Evolutionary conservation across 2,797 vertebrate species (phyloP), one percentile per base, ranked within the genome.

Genomic region (Tauraco hartlaubi): DNA sequence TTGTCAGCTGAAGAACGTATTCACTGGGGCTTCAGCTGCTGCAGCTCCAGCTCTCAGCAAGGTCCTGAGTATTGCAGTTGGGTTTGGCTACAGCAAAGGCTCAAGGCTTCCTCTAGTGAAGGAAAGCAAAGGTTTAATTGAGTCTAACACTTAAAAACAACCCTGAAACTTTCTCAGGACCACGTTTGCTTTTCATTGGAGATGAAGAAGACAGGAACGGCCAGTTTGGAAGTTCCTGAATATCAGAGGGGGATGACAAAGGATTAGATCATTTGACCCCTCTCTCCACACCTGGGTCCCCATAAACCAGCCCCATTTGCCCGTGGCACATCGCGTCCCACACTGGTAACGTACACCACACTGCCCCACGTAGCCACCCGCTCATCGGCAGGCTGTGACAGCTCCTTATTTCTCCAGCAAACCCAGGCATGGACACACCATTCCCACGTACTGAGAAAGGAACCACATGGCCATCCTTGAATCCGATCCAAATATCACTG

Each of bases 341-440:
- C 3, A 0, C 16, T 1, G 0, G 35, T 35, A 12, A 31, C 9
- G 1, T 26, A 9, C 5, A 3, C 20, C 15, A 5, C 3, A 1
- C 48, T 8, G 62, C 41, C 41, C 11, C 4, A 1, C 1, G 9
- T 23, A 28, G 7, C 44, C 25, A 14, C 33, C 33, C 0, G 3
- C 59, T 14, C 66, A 3, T 1, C 9, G 51, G 25, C 26, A 62
- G 59, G 31, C 56, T 43, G 74, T 2, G 48, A 11, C 41, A 68
- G 52, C 54, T 74, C 58, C n/a, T 28, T 1, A 8, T 3, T 37
- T 68, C 84, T 43, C 74, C 52, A 18, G 22, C 33, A 62, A 22
- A 29, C 37, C 19, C 46, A 21, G 68, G 39, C 61, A 22, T 0
- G 13, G 71, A 55, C 62, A 39, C 46, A 2, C 0, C 23, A 33